phyloP scores from a whole-genome alignment of 2,797 vertebrate species.

The Dromococcyx pavoninus region DNA sequence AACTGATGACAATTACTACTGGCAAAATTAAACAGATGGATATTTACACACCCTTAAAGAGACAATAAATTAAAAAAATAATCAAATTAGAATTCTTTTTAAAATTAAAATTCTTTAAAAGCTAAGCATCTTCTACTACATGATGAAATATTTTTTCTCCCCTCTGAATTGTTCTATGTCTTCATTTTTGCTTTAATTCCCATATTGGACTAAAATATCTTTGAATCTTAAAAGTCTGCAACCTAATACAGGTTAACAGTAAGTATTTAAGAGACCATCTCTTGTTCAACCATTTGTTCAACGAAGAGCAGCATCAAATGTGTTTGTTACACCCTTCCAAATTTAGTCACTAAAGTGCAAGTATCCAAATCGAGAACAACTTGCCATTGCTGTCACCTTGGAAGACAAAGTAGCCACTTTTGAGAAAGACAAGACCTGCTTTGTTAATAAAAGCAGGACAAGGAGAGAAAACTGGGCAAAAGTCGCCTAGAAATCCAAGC shows the following conservation, averaged over 20 bases:
- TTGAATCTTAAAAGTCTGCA: background rate
- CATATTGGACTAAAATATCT: background rate
- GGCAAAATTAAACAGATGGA: background rate
- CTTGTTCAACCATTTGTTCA: background rate
- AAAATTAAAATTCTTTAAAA: background rate
- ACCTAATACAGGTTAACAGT: background rate
- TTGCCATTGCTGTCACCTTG: background rate
- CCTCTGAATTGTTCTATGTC: background rate
- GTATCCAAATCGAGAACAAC: background rate
- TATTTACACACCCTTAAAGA: background rate
- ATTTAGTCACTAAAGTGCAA: background rate
- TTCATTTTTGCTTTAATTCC: background rate
- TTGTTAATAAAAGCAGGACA: constrained; percentile 23
- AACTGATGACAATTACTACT: background rate
- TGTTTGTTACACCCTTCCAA: background rate
- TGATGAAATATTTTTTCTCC: background rate
- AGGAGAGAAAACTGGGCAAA: background rate
- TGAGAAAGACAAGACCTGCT: background rate
- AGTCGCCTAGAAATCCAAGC: constrained; percentile 4
- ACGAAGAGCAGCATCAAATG: background rate
- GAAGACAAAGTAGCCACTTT: background rate
- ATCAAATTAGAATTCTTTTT: background rate
- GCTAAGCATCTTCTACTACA: background rate
- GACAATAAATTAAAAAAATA: fast-evolving
- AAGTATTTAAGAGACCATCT: background rate